These are phyloP conservation scores for Campopleginae sp. DNA, from an alignment of 2,888 invertebrate genomes.

Conservation along the genomic window DNA sequence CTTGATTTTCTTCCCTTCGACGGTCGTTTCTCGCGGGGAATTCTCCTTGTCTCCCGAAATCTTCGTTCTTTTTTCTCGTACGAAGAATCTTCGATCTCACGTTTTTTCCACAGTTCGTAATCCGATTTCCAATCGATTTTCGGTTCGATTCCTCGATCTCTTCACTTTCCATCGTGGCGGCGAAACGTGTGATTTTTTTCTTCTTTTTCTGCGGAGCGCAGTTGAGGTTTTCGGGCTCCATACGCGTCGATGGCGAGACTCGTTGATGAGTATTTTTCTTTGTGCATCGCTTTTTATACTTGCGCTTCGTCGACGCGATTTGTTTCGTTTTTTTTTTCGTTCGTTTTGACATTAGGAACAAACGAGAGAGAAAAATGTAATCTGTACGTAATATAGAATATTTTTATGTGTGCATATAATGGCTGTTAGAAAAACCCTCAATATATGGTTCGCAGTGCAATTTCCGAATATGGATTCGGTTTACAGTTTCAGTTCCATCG, in stretches of 20 bases:
- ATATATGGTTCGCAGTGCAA: constrained; percentile 67
- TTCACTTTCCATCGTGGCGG: not conserved
- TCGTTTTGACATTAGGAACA: constrained; percentile 16
- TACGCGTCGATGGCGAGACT: not conserved
- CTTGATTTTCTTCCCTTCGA: constrained; percentile 18
- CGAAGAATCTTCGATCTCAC: not conserved
- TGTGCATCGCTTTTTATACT: not conserved
- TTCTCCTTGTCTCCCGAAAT: not conserved
- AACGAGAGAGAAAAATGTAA: constrained; percentile 30
- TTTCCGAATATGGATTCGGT: constrained; percentile 63
- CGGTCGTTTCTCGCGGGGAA: not conserved
- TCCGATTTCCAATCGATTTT: not conserved
- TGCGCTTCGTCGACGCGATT: not conserved
- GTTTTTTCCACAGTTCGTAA: not conserved
- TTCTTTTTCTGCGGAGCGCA: not conserved
- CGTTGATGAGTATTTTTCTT: not conserved
- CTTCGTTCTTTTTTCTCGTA: not conserved
- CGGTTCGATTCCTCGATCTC: constrained; percentile 9
- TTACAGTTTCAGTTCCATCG: constrained; percentile 66
- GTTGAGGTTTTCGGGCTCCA: not conserved
- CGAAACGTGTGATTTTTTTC: not conserved
- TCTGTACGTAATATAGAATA: constrained; percentile 7
- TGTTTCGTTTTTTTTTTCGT: not conserved
- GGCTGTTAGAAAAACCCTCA: constrained; percentile 45
- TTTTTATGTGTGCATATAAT: constrained; percentile 13